These are phyloP conservation scores for Megathymus violae DNA, from an alignment of 1,140 invertebrate species.

Conservation along the genomic window DNA sequence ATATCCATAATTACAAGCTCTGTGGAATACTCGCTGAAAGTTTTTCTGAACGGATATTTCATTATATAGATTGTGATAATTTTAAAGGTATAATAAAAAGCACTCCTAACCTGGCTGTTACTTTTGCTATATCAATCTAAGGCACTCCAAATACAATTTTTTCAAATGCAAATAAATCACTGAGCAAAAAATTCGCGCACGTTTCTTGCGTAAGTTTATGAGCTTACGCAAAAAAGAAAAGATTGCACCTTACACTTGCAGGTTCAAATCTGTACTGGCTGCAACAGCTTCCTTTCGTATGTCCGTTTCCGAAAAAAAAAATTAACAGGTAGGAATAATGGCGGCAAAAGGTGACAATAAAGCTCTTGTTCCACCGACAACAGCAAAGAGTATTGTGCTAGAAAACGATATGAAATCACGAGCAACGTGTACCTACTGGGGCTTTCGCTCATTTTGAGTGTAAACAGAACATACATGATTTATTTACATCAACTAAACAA, in stretches of 20 bases:
- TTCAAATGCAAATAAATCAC: too few species aligned
- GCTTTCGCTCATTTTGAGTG: too few species aligned
- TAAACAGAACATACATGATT: too few species aligned
- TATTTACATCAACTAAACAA: too few species aligned
- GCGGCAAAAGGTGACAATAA: conserved; percentile 43
- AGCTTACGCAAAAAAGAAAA: conserved; percentile 28
- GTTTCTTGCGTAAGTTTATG: not conserved
- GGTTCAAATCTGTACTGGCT: conserved; percentile 68
- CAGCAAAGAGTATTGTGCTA: conserved; percentile 1
- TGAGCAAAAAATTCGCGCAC: conserved; percentile 9
- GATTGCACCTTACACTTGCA: conserved; percentile 68
- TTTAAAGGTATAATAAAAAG: conserved; percentile 25
- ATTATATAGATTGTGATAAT: conserved; percentile 46
- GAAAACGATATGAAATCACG: conserved; percentile 2
- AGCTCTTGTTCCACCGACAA: conserved; percentile 28
- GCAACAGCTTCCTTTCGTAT: conserved; percentile 61
- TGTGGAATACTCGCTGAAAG: conserved; percentile 49
- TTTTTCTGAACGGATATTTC: conserved; percentile 66
- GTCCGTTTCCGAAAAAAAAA: conserved; percentile 78
- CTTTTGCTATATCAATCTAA: not conserved
- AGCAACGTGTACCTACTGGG: too few species aligned
- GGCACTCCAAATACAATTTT: not conserved
- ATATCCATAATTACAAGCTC: conserved; percentile 56
- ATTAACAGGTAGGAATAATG: conserved; percentile 66
- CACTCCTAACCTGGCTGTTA: conserved; percentile 6